phyloP scores from a whole-genome alignment of 2,113 vertebrate species.

The Lepus americanus region DNA sequence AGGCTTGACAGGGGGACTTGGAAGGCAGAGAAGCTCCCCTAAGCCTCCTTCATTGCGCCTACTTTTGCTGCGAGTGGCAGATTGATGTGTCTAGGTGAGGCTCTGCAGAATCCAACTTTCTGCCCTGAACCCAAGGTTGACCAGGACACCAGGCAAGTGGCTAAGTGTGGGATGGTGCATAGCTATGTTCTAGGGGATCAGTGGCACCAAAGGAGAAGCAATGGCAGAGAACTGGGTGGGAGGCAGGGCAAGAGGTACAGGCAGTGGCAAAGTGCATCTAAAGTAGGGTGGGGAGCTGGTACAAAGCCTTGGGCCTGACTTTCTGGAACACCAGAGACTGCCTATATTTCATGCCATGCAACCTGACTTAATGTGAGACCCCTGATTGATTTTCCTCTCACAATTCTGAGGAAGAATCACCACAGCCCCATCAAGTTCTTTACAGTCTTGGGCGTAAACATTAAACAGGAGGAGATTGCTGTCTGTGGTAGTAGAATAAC shows the following conservation, averaged over 20 bases:
- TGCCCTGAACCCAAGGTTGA: background rate
- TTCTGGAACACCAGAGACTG: background rate
- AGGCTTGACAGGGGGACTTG: background rate
- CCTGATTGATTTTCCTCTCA: background rate
- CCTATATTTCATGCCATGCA: background rate
- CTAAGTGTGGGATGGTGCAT: background rate
- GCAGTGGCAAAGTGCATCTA: background rate
- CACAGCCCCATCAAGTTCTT: background rate
- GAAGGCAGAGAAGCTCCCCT: background rate
- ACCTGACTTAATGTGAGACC: background rate
- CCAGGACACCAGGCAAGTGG: background rate
- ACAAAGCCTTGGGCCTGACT: background rate
- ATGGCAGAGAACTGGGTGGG: background rate
- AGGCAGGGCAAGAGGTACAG: background rate
- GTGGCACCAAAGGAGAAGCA: background rate
- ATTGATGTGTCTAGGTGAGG: background rate
- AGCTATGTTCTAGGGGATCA: background rate
- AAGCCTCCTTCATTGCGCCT: background rate
- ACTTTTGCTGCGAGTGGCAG: background rate
- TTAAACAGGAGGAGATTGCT: background rate
- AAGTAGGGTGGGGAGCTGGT: background rate
- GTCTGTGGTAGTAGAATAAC: background rate
- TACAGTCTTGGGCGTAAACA: background rate
- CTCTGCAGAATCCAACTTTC: background rate
- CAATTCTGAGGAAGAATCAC: background rate